Conservation (phyloP, 2,888 invertebrate genomes). For the Rotaria socialis region DNA sequence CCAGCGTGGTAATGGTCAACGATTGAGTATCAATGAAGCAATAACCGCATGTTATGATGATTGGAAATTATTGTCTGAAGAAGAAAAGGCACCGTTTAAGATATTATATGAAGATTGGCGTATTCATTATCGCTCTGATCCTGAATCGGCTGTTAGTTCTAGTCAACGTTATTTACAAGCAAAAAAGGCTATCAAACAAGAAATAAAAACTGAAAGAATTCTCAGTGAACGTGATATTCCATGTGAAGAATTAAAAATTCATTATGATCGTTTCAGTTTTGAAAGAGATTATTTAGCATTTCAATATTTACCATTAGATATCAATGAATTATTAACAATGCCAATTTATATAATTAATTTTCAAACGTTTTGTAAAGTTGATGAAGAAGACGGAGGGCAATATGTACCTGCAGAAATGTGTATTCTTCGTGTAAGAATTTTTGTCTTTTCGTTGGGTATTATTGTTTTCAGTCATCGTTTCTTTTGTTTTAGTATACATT, state of each 20-base stretch:
- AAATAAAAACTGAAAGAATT: constrained; percentile 12
- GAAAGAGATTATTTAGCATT: constrained; percentile 33
- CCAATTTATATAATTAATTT: constrained; percentile 31
- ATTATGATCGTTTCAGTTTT: constrained; percentile 23
- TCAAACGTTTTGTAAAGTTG: constrained; percentile 28
- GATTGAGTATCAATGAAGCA: constrained; percentile 1
- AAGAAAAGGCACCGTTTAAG: constrained; percentile 1
- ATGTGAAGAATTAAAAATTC: constrained; percentile 33
- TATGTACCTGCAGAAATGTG: constrained; percentile 2
- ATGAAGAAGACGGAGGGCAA: constrained; percentile 32
- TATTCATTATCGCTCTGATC: constrained; percentile 18
- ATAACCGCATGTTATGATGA: constrained; percentile 33
- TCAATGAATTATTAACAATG: constrained; percentile 28
- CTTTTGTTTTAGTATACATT: background rate
- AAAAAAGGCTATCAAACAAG: background rate
- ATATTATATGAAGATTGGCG: constrained; percentile 30
- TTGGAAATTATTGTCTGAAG: constrained; percentile 14
- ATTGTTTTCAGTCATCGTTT: background rate
- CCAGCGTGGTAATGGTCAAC: background rate
- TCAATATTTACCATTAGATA: constrained; percentile 27
- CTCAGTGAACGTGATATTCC: constrained; percentile 30
- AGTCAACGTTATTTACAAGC: background rate
- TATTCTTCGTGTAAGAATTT: background rate
- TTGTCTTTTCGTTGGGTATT: background rate
- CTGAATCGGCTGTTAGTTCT: background rate